Evolutionary conservation across 1,140 invertebrate genomes (phyloP).

Genomic region (Drosophila paulistorum): DNA sequence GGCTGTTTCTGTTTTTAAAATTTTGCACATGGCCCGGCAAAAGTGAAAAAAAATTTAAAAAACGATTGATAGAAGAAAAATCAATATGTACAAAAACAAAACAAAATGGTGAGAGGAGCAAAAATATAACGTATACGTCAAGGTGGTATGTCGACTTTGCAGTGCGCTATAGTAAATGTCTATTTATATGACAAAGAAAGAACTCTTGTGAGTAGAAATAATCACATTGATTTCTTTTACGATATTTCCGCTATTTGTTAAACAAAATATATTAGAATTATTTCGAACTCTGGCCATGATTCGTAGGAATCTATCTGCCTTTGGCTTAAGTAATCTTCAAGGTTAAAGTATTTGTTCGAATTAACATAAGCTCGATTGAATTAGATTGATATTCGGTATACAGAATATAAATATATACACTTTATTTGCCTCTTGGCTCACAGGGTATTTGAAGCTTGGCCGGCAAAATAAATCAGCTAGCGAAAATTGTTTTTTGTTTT

Average conservation of each 20-base stretch:
- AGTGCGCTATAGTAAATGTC: conserved; percentile 28
- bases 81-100: conserved; percentile 50
- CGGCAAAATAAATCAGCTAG: conserved; percentile 56
- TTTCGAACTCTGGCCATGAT: neutral
- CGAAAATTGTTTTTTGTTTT: conserved; percentile 15
- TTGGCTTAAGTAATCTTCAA: neutral
- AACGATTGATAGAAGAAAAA: conserved; percentile 31
- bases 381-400: neutral
- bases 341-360: neutral
- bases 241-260: too few relatives aligned
- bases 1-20: conserved; percentile 26
- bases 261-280: too few relatives aligned
- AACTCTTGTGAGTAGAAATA: neutral
- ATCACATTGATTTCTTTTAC: too few relatives aligned
- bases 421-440: neutral
- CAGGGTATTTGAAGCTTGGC: conserved; percentile 31
- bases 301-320: neutral
- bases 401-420: neutral
- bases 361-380: neutral
- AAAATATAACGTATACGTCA: conserved; percentile 17
- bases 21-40: conserved; percentile 69
- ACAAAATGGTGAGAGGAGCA: conserved; percentile 6
- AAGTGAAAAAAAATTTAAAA: conserved; percentile 39
- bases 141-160: conserved; percentile 26
- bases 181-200: conserved; percentile 17